Conservation (phyloP, 2,888 invertebrate species). For the Ecliptopera silaceata region DNA sequence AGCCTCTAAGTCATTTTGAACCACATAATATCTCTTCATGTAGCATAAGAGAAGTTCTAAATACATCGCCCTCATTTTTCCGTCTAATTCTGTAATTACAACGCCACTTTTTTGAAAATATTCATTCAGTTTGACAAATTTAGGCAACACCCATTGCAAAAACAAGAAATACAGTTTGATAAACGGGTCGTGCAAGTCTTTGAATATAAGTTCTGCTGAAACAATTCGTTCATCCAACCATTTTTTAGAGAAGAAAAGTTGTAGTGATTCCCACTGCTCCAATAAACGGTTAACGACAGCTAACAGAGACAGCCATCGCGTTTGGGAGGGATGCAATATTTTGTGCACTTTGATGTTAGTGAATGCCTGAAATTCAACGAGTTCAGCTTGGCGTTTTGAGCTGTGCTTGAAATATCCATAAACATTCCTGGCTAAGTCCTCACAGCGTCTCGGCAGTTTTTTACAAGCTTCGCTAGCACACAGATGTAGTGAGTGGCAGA, state of each 20-base stretch:
- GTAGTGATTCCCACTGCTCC: neutral
- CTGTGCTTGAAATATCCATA: too few species aligned
- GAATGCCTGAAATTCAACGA: too few species aligned
- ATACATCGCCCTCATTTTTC: neutral
- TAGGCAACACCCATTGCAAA: neutral
- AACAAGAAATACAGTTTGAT: neutral
- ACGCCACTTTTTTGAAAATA: neutral
- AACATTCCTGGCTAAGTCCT: too few species aligned
- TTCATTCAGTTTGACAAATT: neutral
- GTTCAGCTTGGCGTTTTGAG: too few species aligned
- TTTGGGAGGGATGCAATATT: slow-evolving; percentile 1
- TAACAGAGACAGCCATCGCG: neutral
- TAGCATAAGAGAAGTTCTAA: too few species aligned
- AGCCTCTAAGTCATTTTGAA: too few species aligned
- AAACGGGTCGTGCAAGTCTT: neutral
- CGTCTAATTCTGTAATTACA: slow-evolving; percentile 9
- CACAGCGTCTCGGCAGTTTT: too few species aligned
- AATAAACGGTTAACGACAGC: neutral
- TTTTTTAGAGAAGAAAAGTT: neutral
- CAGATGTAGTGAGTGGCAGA: too few species aligned
- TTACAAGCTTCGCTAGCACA: too few species aligned
- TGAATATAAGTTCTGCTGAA: neutral
- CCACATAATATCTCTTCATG: too few species aligned
- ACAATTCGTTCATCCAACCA: neutral
- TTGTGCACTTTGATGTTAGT: neutral